Base-by-base conservation (phyloP, 2,888 invertebrate species). In the Polydrusus cervinus region DNA sequence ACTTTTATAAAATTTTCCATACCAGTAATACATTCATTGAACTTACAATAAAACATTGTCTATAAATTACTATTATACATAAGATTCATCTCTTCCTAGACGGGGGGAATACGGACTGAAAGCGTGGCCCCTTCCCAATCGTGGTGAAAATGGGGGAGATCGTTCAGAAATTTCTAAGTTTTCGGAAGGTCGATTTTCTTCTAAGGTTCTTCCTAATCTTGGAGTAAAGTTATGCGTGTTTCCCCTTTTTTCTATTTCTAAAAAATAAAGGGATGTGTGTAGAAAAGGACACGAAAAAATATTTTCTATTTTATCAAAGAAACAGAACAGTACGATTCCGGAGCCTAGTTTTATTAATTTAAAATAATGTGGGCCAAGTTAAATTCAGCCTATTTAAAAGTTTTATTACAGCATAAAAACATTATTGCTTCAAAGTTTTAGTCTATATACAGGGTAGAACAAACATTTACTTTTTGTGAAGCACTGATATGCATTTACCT, bases 101-200 rank as follows among this genome's bases (percentile, higher is more conserved):
- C 88, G 85, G 75, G 88, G 88, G 78, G 86, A 87, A 83, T 87
- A 88, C 71, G 87, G 87, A 75, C 86, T 86, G 18, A 40, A 53
- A 72, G 87, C 85, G 80, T 88, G 87, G 5, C 34, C 55, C 82
- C 88, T 87, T 61, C 88, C 88, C 78, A 89, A 80, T 79, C 88
- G 85, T 74, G 89, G 88, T 68, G 88, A 86, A 81, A 89, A 89
- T 77, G 89, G 89, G 64, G 88, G 87, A n/a, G 87, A 86, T 74
- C 87, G 83, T 78, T 86, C 84, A n/a, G 82, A 82, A 74, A 87
- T 84, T 25, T 79, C 82, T 40, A 71, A 84, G 75, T 73, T 78
- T 71, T 78, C 85, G 77, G 76, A 81, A 79, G 78, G 82, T 71
- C 81, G 82, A 30, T 84, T 84, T 70, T 86, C 86, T 1, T 81